Base-by-base conservation (phyloP, 2,888 invertebrate genomes). In the Drosophila acutilabella region DNA sequence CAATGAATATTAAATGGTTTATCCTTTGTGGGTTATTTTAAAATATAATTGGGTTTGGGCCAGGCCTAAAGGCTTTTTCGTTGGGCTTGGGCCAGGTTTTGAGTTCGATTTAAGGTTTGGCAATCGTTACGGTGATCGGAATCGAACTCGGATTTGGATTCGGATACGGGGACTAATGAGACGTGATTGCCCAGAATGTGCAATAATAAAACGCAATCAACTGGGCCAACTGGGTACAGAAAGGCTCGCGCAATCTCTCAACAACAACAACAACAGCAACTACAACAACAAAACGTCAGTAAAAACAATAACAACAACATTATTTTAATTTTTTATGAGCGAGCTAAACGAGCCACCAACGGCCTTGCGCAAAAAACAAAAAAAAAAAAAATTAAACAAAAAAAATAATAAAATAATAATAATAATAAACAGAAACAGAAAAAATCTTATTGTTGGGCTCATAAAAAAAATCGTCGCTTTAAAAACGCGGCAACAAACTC, bases 321-420 rank as follows among this genome's bases (percentile, higher is more conserved):
- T 61, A 42, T 44, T 64, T 57, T 36, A 42, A 50, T 64, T 64
- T 48, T 71, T 75, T 64, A 75, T 57, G 56, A 71, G 59, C 67
- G 48, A 64, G 64, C 64, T 47, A 74, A 75, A 75, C 66, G 60
- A 71, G 64, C 75, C 64, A 71, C n/a, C 61, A 66, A 75, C 75
- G 75, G 76, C 75, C 75, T 76, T 76, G 75, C 72, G 52, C 61
- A 67, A 74, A 68, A 64, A 50, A 26, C 40, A 53, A 38, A 8
- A n/a, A 59, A 4, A 2, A 42, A 11, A 50, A n/a, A 18, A 45
- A 47, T 16, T 11, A 11, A 10, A 48, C 18, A 40, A 26, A 59
- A 51, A 26, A 13, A 30, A 16, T 36, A 56, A 48, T 23, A 23
- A 26, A 56, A 45, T 26, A 38, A 48, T 30, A 26, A 64, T 44